phyloP scores from a whole-genome alignment of 2,797 vertebrate species.

The Vultur gryphus region DNA sequence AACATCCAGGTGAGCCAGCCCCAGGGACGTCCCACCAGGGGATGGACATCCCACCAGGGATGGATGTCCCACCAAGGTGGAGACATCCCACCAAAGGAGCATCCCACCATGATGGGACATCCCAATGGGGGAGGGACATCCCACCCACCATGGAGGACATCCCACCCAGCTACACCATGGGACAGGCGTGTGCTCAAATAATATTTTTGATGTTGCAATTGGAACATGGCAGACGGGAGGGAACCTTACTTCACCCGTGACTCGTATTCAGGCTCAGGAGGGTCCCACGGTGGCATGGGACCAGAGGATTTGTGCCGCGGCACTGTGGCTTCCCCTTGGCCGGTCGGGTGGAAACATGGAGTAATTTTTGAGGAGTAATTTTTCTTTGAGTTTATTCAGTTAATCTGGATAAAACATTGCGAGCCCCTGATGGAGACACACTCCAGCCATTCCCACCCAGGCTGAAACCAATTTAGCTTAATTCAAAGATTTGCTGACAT shows the following conservation, averaged over 20 bases:
- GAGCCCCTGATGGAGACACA: background rate
- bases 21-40: rapidly evolving
- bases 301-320: rapidly evolving
- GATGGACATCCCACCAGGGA: background rate
- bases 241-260: background rate
- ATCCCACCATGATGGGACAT: background rate
- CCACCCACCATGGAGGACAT: background rate
- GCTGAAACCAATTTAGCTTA: slow-evolving; percentile 23
- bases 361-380: background rate
- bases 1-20: slow-evolving; percentile 89
- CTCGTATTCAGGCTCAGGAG: background rate
- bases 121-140: background rate
- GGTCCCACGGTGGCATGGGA: background rate
- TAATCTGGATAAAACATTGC: background rate
- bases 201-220: background rate
- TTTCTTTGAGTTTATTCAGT: background rate
- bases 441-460: background rate
- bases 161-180: background rate
- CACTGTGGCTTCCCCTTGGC: background rate
- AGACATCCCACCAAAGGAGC: background rate
- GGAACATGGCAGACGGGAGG: background rate
- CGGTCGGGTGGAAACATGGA: rapidly evolving
- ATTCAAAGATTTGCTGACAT: slow-evolving; percentile 29
- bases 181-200: background rate
- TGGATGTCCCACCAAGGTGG: background rate